Conservation (phyloP, 2,797 vertebrate genomes). For the Hemibagrus guttatus region DNA sequence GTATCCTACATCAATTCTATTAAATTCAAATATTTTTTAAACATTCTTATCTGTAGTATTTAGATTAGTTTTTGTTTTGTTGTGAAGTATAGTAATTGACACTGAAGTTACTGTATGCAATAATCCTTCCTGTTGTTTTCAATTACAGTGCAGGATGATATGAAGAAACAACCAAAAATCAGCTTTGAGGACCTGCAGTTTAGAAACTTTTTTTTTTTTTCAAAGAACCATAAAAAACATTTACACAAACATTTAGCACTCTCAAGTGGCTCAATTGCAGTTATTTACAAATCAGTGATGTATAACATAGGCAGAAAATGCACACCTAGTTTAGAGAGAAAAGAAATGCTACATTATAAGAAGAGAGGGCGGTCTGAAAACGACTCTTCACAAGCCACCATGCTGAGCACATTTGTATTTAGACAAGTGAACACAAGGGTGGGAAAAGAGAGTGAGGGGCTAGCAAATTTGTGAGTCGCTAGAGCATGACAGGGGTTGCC, state of each 20-base stretch:
- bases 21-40: background rate
- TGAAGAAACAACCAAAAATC: background rate
- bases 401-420: constrained; percentile 79
- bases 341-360: constrained; percentile 65
- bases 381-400: constrained; percentile 74
- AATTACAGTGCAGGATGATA: background rate
- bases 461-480: constrained; percentile 56
- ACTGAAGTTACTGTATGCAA: background rate
- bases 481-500: constrained; percentile 43
- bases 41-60: background rate
- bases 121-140: constrained; percentile 9
- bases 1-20: background rate
- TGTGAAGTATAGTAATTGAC: background rate
- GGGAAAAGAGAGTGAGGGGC: constrained; percentile 68
- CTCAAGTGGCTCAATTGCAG: constrained; percentile 57
- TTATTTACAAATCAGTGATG: constrained; percentile 67
- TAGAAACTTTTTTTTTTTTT: background rate
- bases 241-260: constrained; percentile 36
- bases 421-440: constrained; percentile 78
- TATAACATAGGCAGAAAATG: constrained; percentile 71
- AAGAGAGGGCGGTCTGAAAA: constrained; percentile 77
- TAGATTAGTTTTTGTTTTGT: background rate
- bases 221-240: constrained; percentile 53
- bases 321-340: constrained; percentile 69
- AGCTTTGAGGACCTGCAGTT: constrained; percentile 1